These are phyloP conservation scores for Pentamera pediparva DNA, from an alignment of 53 echinoderm and acorn worm species.

Conservation along the genomic window DNA sequence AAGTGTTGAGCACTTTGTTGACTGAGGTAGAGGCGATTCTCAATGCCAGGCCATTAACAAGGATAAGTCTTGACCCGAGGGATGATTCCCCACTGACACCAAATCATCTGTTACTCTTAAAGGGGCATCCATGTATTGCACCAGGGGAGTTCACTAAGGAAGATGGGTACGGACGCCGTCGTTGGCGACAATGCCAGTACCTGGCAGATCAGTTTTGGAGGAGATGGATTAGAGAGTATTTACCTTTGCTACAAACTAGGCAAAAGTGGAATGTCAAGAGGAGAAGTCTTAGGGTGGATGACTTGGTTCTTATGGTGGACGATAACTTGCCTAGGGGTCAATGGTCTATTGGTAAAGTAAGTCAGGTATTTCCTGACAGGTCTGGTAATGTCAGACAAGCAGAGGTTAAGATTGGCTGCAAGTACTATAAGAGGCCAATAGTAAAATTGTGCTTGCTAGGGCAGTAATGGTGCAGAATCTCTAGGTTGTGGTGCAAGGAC, in stretches of 20 bases:
- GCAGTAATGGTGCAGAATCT: too few relatives aligned
- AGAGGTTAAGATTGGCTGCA: slow-evolving; percentile 38
- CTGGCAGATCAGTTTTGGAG: slow-evolving; percentile 55
- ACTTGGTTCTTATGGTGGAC: slow-evolving; percentile 41
- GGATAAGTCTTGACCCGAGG: slow-evolving; percentile 39
- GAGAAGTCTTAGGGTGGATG: slow-evolving; percentile 30
- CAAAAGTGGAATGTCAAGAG: slow-evolving; percentile 44
- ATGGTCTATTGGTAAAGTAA: slow-evolving; percentile 44
- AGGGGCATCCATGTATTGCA: neutral
- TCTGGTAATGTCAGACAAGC: slow-evolving; percentile 56
- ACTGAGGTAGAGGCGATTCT: slow-evolving; percentile 61
- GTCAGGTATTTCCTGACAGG: slow-evolving; percentile 42
- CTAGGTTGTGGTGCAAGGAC: too few relatives aligned
- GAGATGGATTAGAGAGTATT: slow-evolving; percentile 57
- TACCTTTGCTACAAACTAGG: slow-evolving; percentile 46
- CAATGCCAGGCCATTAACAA: slow-evolving; percentile 51
- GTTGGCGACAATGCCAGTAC: slow-evolving; percentile 59
- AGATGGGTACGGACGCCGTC: slow-evolving; percentile 29
- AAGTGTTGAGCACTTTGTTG: slow-evolving; percentile 31
- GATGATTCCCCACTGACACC: slow-evolving; percentile 55
- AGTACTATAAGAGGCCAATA: slow-evolving; percentile 41
- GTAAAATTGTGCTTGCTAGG: slow-evolving; percentile 46
- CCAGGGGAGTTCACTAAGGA: slow-evolving; percentile 36
- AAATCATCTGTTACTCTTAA: slow-evolving; percentile 54
- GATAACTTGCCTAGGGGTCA: slow-evolving; percentile 42